Evolutionary conservation across 2,113 vertebrate species (phyloP).

Genomic region (Orientallactaga bullata): DNA sequence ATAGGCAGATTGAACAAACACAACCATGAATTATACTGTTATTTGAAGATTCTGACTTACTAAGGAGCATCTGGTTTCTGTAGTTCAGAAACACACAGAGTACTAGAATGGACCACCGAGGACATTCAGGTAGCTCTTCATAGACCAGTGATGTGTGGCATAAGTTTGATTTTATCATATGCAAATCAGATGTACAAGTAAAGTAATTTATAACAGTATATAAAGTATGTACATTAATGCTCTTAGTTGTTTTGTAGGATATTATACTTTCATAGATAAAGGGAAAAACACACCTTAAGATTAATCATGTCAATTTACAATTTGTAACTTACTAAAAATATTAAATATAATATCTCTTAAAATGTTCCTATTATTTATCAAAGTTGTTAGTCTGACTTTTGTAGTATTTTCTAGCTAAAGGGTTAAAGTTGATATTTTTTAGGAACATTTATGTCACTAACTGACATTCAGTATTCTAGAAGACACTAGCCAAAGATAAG

Average conservation of each 20-base stretch:
- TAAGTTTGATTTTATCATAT: background rate
- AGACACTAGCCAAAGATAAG: slow-evolving; percentile 15
- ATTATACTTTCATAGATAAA: background rate
- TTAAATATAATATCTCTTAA: background rate
- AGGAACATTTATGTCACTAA: background rate
- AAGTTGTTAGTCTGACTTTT: too few relatives aligned
- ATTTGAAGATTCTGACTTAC: background rate
- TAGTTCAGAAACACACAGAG: too few relatives aligned
- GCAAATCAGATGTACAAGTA: background rate
- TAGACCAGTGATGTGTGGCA: background rate
- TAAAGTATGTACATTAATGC: background rate
- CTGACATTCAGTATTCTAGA: slow-evolving; percentile 28
- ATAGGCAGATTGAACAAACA: background rate
- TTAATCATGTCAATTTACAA: background rate
- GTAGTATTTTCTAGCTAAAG: too few relatives aligned
- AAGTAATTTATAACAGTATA: background rate
- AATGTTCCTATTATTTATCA: background rate
- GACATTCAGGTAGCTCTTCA: background rate
- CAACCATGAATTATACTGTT: background rate
- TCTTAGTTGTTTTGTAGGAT: background rate
- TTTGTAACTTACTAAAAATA: background rate
- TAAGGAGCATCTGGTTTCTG: background rate
- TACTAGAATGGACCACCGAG: too few relatives aligned
- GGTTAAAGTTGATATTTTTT: too few relatives aligned
- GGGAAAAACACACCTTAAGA: background rate